These are phyloP conservation scores for Drosophila nikananu DNA, from an alignment of 1,140 invertebrate genomes.

Conservation along the genomic window DNA sequence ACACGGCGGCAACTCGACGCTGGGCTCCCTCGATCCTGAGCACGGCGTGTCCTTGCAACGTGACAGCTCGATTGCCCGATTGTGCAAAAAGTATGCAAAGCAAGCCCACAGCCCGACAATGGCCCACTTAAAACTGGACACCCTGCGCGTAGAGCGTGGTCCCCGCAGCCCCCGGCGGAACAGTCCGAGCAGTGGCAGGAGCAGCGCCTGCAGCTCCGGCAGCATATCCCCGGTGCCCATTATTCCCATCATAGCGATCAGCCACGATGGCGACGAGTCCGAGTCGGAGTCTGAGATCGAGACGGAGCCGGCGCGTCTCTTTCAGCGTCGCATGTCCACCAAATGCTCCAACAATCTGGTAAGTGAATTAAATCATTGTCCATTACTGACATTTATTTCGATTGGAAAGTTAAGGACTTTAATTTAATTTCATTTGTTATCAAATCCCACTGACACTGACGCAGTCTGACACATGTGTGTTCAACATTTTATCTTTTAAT, in stretches of 20 bases:
- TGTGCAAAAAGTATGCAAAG: conserved; percentile 48
- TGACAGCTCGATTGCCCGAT: conserved; percentile 37
- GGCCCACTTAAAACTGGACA: conserved; percentile 71
- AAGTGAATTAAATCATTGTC: conserved; percentile 66
- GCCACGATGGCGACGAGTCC: conserved; percentile 85
- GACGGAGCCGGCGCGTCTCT: conserved; percentile 88
- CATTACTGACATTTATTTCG: neutral
- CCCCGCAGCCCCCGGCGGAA: conserved; percentile 29
- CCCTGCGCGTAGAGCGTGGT: conserved; percentile 50
- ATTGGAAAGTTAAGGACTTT: neutral
- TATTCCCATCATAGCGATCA: conserved; percentile 78
- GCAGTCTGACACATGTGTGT: neutral
- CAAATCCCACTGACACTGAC: neutral
- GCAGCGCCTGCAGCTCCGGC: conserved; percentile 76
- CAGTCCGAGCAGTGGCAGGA: conserved; percentile 56
- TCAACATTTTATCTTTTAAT: conserved; percentile 8
- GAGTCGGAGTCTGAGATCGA: conserved; percentile 90
- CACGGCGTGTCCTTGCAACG: conserved; percentile 47
- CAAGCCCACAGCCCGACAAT: conserved; percentile 53
- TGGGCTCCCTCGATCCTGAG: conserved; percentile 26
- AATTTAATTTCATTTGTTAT: conserved; percentile 1
- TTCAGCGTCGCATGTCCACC: conserved; percentile 89
- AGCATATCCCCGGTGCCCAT: conserved; percentile 76
- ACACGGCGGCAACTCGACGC: conserved; percentile 52
- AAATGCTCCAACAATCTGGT: conserved; percentile 89